phyloP scores from a whole-genome alignment of 2,797 vertebrate genomes.

The Periophthalmus magnuspinnatus region DNA sequence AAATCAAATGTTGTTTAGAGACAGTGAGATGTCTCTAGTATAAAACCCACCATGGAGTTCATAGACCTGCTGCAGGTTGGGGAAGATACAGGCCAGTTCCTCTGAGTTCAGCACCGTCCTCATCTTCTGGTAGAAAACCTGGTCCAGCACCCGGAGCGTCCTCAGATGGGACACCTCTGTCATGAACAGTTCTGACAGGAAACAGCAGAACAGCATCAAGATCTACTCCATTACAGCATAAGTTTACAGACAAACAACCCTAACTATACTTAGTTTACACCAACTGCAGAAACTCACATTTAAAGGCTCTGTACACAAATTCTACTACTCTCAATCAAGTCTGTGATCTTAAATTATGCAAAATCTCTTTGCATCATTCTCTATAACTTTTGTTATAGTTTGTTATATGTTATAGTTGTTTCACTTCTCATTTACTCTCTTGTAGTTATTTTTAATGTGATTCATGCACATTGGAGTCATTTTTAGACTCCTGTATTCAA shows the following conservation, averaged over 20 bases:
- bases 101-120: conserved; percentile 80
- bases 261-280: too few species aligned
- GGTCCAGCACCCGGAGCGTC: conserved; percentile 86
- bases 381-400: too few species aligned
- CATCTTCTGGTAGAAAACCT: conserved; percentile 92
- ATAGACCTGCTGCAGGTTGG: conserved; percentile 88
- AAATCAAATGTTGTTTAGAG: not conserved
- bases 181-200: conserved; percentile 84
- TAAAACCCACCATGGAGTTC: conserved; percentile 86
- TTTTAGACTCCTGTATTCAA: too few species aligned
- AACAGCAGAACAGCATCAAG: not conserved
- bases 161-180: conserved; percentile 90
- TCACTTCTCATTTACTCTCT: too few species aligned
- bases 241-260: not conserved
- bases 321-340: too few species aligned
- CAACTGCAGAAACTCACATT: not conserved
- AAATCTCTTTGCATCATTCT: too few species aligned
- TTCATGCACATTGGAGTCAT: too few species aligned
- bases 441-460: too few species aligned
- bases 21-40: not conserved
- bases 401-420: too few species aligned
- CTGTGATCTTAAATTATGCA: too few species aligned
- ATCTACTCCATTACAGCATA: not conserved
- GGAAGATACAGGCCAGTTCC: conserved; percentile 89
- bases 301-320: too few species aligned